Evolutionary conservation across 1,140 invertebrate species (phyloP).

Genomic region (Pachypsylla venusta): DNA sequence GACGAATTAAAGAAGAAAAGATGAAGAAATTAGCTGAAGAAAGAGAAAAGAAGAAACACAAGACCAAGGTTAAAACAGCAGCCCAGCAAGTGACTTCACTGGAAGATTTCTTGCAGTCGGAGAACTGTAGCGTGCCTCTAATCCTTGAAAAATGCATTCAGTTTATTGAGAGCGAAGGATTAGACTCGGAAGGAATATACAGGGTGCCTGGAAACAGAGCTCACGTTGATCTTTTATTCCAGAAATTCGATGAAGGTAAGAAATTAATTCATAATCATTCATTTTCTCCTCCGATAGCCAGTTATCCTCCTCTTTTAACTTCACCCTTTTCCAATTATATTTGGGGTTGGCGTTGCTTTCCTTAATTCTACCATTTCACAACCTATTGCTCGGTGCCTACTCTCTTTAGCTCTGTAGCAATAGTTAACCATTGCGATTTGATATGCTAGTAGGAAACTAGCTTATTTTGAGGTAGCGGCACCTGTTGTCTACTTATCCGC

Average conservation of each 20-base stretch:
- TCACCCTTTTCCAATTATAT: no score
- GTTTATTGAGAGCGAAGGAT: constrained; percentile 88
- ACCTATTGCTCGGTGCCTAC: no score
- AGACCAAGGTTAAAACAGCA: constrained; percentile 36
- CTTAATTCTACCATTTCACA: no score
- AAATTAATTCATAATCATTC: no score
- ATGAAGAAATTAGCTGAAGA: constrained; percentile 51
- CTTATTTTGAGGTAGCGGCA: no score
- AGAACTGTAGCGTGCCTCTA: constrained; percentile 67
- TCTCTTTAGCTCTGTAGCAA: no score
- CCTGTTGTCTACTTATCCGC: no score
- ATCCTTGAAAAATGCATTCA: constrained; percentile 89
- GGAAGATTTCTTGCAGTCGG: constrained; percentile 55
- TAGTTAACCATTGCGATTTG: no score
- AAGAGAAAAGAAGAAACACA: constrained; percentile 56
- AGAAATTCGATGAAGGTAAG: constrained; percentile 77
- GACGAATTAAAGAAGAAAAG: constrained; percentile 55
- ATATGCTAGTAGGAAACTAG: no score
- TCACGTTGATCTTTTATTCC: constrained; percentile 83
- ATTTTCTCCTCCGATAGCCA: no score
- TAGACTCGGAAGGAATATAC: constrained; percentile 91
- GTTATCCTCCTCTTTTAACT: no score
- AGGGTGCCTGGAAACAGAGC: constrained; percentile 87
- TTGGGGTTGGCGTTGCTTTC: no score
- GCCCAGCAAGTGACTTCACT: constrained; percentile 32